These are phyloP conservation scores for Hemibagrus guttatus DNA, from an alignment of 2,797 vertebrate species.

Conservation along the genomic window DNA sequence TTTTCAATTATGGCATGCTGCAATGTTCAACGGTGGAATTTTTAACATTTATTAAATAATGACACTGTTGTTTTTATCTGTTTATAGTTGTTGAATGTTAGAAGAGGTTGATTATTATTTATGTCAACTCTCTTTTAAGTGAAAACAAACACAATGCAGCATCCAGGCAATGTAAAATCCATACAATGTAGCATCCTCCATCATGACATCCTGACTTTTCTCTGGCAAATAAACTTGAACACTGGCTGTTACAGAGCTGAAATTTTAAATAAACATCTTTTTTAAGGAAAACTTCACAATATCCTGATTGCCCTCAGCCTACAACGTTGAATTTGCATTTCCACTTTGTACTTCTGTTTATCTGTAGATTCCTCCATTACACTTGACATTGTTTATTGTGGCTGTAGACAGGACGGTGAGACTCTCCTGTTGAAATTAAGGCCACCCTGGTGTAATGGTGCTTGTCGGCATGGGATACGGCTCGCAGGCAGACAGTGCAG, in stretches of 20 bases:
- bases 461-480: constrained; percentile 51
- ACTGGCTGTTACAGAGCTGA: background rate
- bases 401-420: constrained; percentile 30
- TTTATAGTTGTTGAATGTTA: background rate
- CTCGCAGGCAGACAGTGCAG: constrained; percentile 44
- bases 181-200: background rate
- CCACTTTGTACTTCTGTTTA: constrained; percentile 14
- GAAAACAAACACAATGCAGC: no score
- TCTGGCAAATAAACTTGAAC: background rate
- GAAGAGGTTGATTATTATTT: background rate
- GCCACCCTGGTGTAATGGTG: constrained; percentile 48
- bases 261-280: background rate
- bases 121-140: no score
- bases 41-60: background rate
- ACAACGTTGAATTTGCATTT: constrained; percentile 1
- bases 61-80: background rate
- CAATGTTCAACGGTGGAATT: background rate
- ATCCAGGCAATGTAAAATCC: background rate
- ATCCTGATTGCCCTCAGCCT: background rate
- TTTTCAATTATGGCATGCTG: background rate
- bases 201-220: background rate
- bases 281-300: no score
- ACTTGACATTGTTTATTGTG: constrained; percentile 40
- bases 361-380: constrained; percentile 44
- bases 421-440: constrained; percentile 50